Evolutionary conservation across 2,888 invertebrate genomes (phyloP), one percentile per base, ranked within the genome.

Genomic region (Thera obeliscata): DNA sequence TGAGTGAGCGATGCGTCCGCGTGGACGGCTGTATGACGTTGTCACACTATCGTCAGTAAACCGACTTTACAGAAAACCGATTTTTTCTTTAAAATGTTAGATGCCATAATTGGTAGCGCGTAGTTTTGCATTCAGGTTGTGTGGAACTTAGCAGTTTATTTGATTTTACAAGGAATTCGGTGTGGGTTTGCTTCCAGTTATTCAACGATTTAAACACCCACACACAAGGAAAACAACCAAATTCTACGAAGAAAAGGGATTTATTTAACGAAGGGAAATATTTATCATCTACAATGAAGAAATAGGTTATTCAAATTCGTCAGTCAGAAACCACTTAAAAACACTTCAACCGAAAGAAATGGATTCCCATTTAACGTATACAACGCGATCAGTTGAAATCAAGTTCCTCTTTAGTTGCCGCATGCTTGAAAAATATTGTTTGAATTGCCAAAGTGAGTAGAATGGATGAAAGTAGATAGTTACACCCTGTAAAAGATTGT

Each of bases 341-440:
- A 59, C 50, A 60, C 59, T 62, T 43, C 22, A 49, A 60, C 56
- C 46, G 56, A 60, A 52, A n/a, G 58, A 67, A 64, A 56, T 64
- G 48, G 43, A 56, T 62, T 67, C 56, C 55, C 59, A 67, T 56
- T 59, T 56, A 56, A 56, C 59, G 55, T 59, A 63, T 9, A 67
- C 67, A 64, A 62, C 33, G 49, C 60, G 33, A 46, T 58, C 58
- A 50, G 41, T 57, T 22, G 46, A 48, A 46, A 43, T 57, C 48
- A 43, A 46, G 58, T 43, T 36, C 22, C 12, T 46, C 46, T 4
- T 9, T 48, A 57, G 43, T 35, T 46, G 52, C 52, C 56, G 56
- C 49, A 43, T 41, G 4, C 61, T 61, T 54, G 33, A n/a, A 22
- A 43, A 3, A 35, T 43, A 61, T 46, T 61, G 33, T 35, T 61